phyloP scores from a whole-genome alignment of 1,140 invertebrate species.

The Vollenhovia emeryi region DNA sequence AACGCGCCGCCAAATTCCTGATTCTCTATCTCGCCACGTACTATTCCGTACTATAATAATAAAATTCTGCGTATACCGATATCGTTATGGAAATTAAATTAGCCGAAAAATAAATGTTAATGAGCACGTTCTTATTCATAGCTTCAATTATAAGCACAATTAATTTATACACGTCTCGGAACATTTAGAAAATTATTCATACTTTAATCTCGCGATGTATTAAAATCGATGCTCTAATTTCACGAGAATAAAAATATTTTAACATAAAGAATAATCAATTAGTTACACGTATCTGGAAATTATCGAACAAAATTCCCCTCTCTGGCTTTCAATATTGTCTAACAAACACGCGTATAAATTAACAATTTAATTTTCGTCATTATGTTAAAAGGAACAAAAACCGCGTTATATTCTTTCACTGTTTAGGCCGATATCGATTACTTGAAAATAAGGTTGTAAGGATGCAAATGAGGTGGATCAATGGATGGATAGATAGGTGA shows the following conservation, averaged over 20 bases:
- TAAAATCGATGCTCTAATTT: background rate
- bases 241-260: background rate
- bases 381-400: background rate
- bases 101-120: background rate
- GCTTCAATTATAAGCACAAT: background rate
- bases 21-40: background rate
- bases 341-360: background rate
- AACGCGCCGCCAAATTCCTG: background rate
- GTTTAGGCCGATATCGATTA: constrained; percentile 27
- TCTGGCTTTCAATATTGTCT: background rate
- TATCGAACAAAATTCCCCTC: background rate
- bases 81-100: background rate
- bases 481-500: constrained; percentile 78
- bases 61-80: background rate
- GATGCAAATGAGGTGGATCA: constrained; percentile 75
- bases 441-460: constrained; percentile 72
- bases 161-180: background rate
- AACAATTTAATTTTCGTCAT: background rate
- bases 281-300: background rate
- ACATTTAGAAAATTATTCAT: constrained; percentile 18
- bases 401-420: background rate
- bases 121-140: background rate
- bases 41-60: background rate
- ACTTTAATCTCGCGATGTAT: background rate
- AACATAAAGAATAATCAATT: background rate